Percentiles rank a stretch among this genome's conserved stretches.
Conservation (phyloP, 2,113 vertebrate genomes). For the Felis catus region F.catus_Fca126_mat1.0 CM031413.1:113518501-113519000, state of each 20-base stretch:
- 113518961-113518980: constrained; percentile 94
- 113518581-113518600: constrained; percentile 71
- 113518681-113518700: constrained; percentile 68
- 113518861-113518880: constrained; percentile 67
- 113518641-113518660: constrained; percentile 81
- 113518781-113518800: constrained; percentile 76
- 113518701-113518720: constrained; percentile 71
- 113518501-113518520: constrained; percentile 6
- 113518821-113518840: constrained; percentile 80
- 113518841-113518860: constrained; percentile 75
- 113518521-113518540: constrained; percentile 56
- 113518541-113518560: constrained; percentile 61
- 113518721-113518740: constrained; percentile 71
- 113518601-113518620: constrained; percentile 63
- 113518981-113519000: constrained; percentile 93
- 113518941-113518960: constrained; percentile 95
- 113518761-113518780: constrained; percentile 80
- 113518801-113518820: constrained; percentile 77
- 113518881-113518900: constrained; percentile 68
- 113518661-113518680: constrained; percentile 74
- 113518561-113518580: constrained; percentile 75
- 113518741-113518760: constrained; percentile 80
- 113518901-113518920: constrained; percentile 90
- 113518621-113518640: constrained; percentile 62
- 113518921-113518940: constrained; percentile 91